Evolutionary conservation across 2,113 vertebrate species (phyloP).

Genomic region (Megaleporinus macrocephalus): DNA sequence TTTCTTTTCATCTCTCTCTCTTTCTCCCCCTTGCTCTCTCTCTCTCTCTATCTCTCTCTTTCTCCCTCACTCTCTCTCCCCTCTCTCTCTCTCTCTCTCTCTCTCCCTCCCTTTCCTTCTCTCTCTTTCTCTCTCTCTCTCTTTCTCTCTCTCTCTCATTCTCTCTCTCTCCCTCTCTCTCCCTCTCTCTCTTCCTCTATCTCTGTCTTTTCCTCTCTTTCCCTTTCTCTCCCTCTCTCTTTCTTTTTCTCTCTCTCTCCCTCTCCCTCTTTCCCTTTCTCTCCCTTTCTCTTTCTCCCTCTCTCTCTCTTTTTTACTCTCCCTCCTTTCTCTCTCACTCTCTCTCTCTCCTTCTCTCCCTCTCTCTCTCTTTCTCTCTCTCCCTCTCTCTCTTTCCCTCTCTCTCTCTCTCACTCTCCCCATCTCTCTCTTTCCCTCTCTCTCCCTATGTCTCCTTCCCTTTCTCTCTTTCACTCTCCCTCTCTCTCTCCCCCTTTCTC

Average conservation of each 20-base stretch:
- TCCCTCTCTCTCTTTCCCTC: slow-evolving; percentile 5
- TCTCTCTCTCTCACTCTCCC: slow-evolving; percentile 37
- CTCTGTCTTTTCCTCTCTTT: slow-evolving; percentile 13
- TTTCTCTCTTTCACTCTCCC: not conserved
- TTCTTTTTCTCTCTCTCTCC: not conserved
- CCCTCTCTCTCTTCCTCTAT: slow-evolving; percentile 28
- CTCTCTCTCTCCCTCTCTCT: slow-evolving; percentile 14
- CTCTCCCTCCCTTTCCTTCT: not conserved
- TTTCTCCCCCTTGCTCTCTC: not conserved
- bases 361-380: not conserved
- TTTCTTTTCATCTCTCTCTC: slow-evolving; percentile 16
- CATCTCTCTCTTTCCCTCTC: too few species aligned
- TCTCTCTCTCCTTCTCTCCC: too few species aligned
- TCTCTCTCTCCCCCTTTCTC: slow-evolving; percentile 16
- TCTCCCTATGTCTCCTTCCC: not conserved
- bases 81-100: slow-evolving; percentile 42
- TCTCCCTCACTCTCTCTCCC: not conserved
- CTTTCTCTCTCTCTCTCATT: not conserved
- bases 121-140: not conserved
- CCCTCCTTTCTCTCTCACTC: too few species aligned
- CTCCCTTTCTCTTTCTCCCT: slow-evolving; percentile 35
- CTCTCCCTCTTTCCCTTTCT: slow-evolving; percentile 11
- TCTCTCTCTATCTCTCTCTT: too few species aligned
- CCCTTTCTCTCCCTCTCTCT: not conserved
- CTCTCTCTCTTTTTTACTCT: not conserved